Evolutionary conservation across 2,113 vertebrate genomes (phyloP).

Genomic region (Marcusenius ussheri): DNA sequence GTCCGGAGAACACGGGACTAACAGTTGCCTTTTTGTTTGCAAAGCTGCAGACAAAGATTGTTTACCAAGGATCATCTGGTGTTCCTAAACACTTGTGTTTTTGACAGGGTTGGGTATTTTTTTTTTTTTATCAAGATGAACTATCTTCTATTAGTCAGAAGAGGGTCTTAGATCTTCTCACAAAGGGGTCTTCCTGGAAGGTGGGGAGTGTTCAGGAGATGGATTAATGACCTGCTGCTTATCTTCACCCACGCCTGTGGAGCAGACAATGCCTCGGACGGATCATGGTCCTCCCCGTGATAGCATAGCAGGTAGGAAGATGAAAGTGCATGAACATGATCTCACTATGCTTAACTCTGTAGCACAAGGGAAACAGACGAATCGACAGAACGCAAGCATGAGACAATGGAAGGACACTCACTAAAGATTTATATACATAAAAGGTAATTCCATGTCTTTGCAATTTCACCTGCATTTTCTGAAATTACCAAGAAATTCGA

Average conservation of each 20-base stretch:
- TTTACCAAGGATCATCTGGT: constrained; percentile 11
- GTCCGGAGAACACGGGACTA: background rate
- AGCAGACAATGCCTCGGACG: background rate
- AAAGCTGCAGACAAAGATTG: constrained; percentile 14
- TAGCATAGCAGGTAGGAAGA: background rate
- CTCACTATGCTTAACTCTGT: constrained; percentile 24
- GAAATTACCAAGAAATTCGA: constrained; percentile 31
- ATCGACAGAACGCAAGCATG: constrained; percentile 18
- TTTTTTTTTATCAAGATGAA: constrained; percentile 27
- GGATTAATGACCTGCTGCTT: constrained; percentile 38
- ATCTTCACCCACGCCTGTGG: background rate
- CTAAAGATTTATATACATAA: background rate
- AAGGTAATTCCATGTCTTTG: background rate
- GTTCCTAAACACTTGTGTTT: constrained; percentile 9
- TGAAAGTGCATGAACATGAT: constrained; percentile 12
- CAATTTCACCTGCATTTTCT: background rate
- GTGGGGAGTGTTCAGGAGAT: constrained; percentile 31
- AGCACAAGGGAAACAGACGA: constrained; percentile 18
- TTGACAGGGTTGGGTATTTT: constrained; percentile 21
- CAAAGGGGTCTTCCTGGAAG: constrained; percentile 13
- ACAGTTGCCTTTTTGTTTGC: background rate
- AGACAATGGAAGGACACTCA: constrained; percentile 29
- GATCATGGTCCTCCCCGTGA: background rate
- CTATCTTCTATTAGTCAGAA: constrained; percentile 22
- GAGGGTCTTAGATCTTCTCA: constrained; percentile 26